Conservation (phyloP, 2,113 vertebrate genomes). For the Aptenodytes forsteri region DNA sequence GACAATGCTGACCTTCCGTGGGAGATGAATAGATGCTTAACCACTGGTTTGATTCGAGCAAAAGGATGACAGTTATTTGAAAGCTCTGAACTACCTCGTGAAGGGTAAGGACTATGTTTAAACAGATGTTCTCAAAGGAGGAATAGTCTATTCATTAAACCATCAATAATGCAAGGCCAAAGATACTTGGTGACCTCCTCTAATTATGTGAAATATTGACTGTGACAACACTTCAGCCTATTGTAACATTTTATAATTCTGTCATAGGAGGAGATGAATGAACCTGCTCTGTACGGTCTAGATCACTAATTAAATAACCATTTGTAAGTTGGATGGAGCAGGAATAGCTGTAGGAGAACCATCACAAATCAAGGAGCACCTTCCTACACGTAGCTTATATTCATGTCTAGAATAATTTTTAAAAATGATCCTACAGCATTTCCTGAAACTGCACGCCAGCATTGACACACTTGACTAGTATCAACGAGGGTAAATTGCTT, state of each 20-base stretch:
- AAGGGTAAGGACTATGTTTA: not conserved
- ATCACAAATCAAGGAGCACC: not conserved
- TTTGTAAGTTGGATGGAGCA: not conserved
- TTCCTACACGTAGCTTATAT: not conserved
- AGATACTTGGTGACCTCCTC: not conserved
- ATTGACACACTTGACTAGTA: not conserved
- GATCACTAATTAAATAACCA: constrained; percentile 6
- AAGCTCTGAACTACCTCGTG: not conserved
- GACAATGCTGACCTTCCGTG: not conserved
- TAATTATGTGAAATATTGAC: constrained; percentile 3
- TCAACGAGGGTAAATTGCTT: not conserved
- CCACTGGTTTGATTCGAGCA: not conserved
- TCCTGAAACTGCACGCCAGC: not conserved
- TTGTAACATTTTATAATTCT: not conserved
- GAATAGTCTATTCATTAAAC: not conserved
- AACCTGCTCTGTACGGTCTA: not conserved
- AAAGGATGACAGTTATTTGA: constrained; percentile 7
- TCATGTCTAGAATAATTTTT: not conserved
- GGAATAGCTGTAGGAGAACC: not conserved
- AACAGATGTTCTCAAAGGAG: constrained; percentile 28
- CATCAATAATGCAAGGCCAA: constrained; percentile 31
- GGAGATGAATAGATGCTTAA: not conserved
- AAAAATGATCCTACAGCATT: not conserved
- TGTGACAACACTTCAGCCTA: not conserved
- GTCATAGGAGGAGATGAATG: not conserved